These are phyloP conservation scores for Eupithecia subfuscata DNA, from an alignment of 2,888 invertebrate genomes.

Conservation along the genomic window DNA sequence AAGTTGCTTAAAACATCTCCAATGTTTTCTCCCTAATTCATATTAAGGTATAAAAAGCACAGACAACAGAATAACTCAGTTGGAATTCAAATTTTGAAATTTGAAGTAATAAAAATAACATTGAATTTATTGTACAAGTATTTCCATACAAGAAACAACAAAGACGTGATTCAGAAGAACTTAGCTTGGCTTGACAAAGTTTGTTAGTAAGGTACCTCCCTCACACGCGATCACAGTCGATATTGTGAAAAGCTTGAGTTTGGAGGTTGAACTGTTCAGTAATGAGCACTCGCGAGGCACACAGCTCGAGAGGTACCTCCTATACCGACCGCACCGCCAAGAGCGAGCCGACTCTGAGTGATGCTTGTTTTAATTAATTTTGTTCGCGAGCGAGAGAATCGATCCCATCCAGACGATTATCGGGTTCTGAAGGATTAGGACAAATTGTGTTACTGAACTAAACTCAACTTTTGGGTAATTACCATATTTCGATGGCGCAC, in stretches of 20 bases:
- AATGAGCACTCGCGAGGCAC: background rate
- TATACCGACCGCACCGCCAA: background rate
- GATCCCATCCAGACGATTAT: slow-evolving; percentile 42
- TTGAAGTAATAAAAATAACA: background rate
- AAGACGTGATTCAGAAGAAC: too few relatives aligned
- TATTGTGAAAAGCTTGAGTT: background rate
- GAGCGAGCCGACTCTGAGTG: slow-evolving; percentile 20
- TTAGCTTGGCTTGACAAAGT: background rate
- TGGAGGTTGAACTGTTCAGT: background rate
- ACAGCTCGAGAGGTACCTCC: background rate
- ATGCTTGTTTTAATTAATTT: slow-evolving; percentile 45
- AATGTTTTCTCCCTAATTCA: too few relatives aligned
- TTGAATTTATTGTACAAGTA: background rate
- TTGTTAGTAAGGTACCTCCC: too few relatives aligned
- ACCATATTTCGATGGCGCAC: slow-evolving; percentile 3
- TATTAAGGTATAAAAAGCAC: too few relatives aligned
- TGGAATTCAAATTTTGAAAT: too few relatives aligned
- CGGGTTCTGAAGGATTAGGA: slow-evolving; percentile 44
- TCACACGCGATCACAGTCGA: background rate
- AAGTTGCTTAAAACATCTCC: background rate
- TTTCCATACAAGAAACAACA: too few relatives aligned
- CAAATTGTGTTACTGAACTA: slow-evolving; percentile 18
- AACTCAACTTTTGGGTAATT: slow-evolving; percentile 2
- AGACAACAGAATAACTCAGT: too few relatives aligned
- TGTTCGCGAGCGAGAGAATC: slow-evolving; percentile 37